phyloP scores from a whole-genome alignment of 2,888 invertebrate species.

The Cepaea hortensis region DNA sequence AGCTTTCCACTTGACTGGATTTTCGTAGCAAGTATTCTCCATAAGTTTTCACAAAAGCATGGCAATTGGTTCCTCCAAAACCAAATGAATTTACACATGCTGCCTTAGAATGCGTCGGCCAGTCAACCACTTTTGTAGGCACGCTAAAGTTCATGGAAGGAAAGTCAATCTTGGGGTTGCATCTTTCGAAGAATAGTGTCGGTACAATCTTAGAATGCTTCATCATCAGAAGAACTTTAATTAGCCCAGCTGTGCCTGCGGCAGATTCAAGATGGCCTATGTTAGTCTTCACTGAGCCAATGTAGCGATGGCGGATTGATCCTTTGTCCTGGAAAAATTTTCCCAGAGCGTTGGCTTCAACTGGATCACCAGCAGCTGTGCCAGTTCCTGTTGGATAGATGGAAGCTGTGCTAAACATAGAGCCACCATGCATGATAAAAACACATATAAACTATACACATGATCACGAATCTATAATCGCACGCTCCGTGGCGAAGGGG shows the following conservation, averaged over 20 bases:
- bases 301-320: conserved; percentile 38
- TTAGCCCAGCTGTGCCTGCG: conserved; percentile 65
- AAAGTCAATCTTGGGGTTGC: conserved; percentile 61
- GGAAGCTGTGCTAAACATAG: neutral
- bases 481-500: too few species aligned
- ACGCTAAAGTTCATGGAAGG: conserved; percentile 56
- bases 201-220: conserved; percentile 58
- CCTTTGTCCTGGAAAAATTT: conserved; percentile 52
- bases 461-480: too few species aligned
- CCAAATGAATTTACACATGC: conserved; percentile 66
- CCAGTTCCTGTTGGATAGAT: conserved; percentile 59
- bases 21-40: neutral
- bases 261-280: conserved; percentile 67
- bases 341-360: conserved; percentile 59
- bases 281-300: conserved; percentile 68
- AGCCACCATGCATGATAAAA: too few species aligned
- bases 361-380: conserved; percentile 63
- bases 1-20: neutral
- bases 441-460: too few species aligned
- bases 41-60: conserved; percentile 57
- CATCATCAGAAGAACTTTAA: conserved; percentile 68
- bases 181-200: conserved; percentile 58
- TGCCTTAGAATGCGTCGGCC: conserved; percentile 52
- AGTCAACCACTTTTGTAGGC: conserved; percentile 52
- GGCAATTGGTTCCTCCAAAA: conserved; percentile 68